Conservation (phyloP, 2,113 vertebrate genomes). For the Acanthisitta chloris region DNA sequence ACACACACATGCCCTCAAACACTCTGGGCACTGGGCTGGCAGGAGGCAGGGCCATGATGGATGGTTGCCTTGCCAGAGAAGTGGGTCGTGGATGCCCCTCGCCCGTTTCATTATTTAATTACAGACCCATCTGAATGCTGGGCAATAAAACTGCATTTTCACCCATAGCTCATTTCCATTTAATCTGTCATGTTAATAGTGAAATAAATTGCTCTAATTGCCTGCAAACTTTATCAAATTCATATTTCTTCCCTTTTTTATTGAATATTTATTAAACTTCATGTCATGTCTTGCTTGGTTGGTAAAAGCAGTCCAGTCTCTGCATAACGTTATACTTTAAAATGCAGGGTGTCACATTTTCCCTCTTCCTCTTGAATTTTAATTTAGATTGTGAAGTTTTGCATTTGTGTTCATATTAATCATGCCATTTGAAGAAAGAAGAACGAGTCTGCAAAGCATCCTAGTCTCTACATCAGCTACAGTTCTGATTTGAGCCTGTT, state of each 20-base stretch:
- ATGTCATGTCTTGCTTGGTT: slow-evolving; percentile 70
- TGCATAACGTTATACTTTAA: slow-evolving; percentile 58
- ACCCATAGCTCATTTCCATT: slow-evolving; percentile 78
- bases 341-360: slow-evolving; percentile 19
- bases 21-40: neutral
- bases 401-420: slow-evolving; percentile 37
- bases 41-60: slow-evolving; percentile 15
- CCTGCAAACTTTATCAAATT: slow-evolving; percentile 78
- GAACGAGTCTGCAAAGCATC: neutral
- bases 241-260: slow-evolving; percentile 74
- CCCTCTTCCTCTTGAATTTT: slow-evolving; percentile 24
- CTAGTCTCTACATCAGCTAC: neutral
- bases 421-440: neutral
- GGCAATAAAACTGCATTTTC: slow-evolving; percentile 72
- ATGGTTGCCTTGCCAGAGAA: slow-evolving; percentile 8
- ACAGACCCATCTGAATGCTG: neutral
- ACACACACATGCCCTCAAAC: neutral
- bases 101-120: slow-evolving; percentile 64
- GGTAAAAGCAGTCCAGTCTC: slow-evolving; percentile 43
- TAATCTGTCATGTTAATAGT: slow-evolving; percentile 77
- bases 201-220: slow-evolving; percentile 94
- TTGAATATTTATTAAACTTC: slow-evolving; percentile 85
- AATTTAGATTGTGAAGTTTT: slow-evolving; percentile 48
- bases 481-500: neutral
- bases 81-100: neutral